These are phyloP conservation scores for Agriopis leucophaearia DNA, from an alignment of 2,888 invertebrate species.

Conservation along the genomic window DNA sequence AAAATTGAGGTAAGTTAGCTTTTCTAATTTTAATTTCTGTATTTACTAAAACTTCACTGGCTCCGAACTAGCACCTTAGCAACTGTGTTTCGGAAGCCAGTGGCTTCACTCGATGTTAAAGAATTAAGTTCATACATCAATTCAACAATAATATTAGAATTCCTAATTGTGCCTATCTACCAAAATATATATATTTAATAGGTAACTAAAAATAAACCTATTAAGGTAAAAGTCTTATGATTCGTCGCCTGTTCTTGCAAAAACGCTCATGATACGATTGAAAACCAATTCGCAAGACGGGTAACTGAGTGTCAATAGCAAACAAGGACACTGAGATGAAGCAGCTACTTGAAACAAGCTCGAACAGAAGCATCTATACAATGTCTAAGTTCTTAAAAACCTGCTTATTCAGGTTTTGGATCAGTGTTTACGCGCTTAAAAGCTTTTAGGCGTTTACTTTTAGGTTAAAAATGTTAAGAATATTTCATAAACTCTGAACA, in stretches of 20 bases:
- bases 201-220: background rate
- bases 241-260: background rate
- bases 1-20: no score
- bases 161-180: no score
- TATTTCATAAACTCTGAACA: no score
- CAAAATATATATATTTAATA: background rate
- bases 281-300: constrained; percentile 23
- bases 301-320: constrained; percentile 27
- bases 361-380: constrained; percentile 20
- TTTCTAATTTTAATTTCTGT: no score
- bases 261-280: constrained; percentile 10
- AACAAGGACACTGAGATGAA: constrained; percentile 29
- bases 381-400: constrained; percentile 26
- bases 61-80: no score
- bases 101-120: no score
- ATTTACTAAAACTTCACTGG: no score
- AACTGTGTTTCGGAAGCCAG: no score
- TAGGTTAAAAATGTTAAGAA: background rate
- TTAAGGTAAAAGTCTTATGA: background rate
- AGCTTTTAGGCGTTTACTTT: constrained; percentile 2
- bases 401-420: constrained; percentile 18
- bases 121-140: no score
- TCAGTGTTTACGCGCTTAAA: constrained; percentile 11
- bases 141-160: no score
- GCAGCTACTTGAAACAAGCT: constrained; percentile 21